A percentile compares a stretch with the other conserved stretches of the same genome.
phyloP scores from a whole-genome alignment of 1,140 invertebrate genomes.

The Grapholita molesta region DNA sequence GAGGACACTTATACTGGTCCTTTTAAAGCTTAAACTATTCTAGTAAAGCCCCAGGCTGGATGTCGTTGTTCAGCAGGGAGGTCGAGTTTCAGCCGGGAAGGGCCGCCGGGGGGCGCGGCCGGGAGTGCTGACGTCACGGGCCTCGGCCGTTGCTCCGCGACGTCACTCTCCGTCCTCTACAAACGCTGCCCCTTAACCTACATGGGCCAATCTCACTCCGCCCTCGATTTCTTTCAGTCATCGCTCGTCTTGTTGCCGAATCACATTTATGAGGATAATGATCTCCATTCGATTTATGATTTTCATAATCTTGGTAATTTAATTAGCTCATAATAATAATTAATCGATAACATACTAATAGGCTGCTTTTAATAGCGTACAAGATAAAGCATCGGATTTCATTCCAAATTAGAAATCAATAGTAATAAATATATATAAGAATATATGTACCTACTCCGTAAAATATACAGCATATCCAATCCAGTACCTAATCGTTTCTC shows the following conservation, averaged over 20 bases:
- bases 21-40: neutral
- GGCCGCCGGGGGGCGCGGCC: constrained; percentile 35
- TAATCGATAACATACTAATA: neutral
- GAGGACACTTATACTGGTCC: neutral
- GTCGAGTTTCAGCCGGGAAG: constrained; percentile 21
- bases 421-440: too few relatives aligned
- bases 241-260: neutral
- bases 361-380: neutral
- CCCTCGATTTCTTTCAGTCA: constrained; percentile 6
- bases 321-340: neutral
- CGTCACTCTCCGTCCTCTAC: constrained; percentile 1
- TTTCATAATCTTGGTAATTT: neutral
- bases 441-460: too few relatives aligned
- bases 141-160: constrained; percentile 9
- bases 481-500: too few relatives aligned
- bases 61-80: constrained; percentile 9
- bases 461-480: too few relatives aligned
- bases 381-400: neutral
- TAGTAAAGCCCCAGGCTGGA: neutral
- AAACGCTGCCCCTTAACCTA: neutral
- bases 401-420: too few relatives aligned
- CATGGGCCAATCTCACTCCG: neutral
- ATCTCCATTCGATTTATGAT: neutral
- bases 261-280: neutral
- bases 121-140: constrained; percentile 27